Evolutionary conservation across 2,888 invertebrate genomes (phyloP), one percentile per base, ranked within the genome.

Genomic region (Plebejus melissa): DNA sequence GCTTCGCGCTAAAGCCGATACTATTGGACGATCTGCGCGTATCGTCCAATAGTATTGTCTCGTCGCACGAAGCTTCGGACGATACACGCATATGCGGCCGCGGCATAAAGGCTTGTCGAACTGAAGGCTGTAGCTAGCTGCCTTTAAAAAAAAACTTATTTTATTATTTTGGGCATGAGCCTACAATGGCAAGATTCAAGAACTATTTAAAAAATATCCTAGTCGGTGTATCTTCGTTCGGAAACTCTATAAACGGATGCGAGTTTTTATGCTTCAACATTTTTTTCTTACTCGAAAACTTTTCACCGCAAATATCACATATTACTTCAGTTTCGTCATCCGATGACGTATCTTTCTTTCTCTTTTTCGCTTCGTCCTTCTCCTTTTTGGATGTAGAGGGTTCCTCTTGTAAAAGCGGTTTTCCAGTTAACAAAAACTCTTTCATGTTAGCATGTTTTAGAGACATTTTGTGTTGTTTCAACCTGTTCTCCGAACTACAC

Each of bases 201-300:
- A 82, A 70, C 74, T 83, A 91, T 81, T 94, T 94, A 84, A 93
- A 94, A 80, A 94, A 94, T 90, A 94, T 94, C 78, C 92, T 89
- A 83, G 89, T 91, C 0, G 93, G 92, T 36, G 86, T 91, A 81
- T 93, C 93, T 36, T 93, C 94, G 76, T 90, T 92, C 1, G 93
- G 90, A 74, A 94, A 91, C 78, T 91, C 92, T 74, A 94, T 93
- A 77, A 94, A 94, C 0, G 94, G 94, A 76, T 94, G 94, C 0
- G 89, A 91, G 74, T 88, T 86, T 82, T 94, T 92, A 76, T 94
- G 94, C 79, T 88, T 87, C 60, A 87, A 80, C 94, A 94, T 94
- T 54, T 82, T 82, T 74, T 80, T 81, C 77, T 90, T 89, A 77
- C 83, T 87, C 0, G 83, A 74, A 78, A 93, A 94, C 72, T 81